Base-by-base conservation (phyloP, 2,797 vertebrate species). In the Erethizon dorsatum region DNA sequence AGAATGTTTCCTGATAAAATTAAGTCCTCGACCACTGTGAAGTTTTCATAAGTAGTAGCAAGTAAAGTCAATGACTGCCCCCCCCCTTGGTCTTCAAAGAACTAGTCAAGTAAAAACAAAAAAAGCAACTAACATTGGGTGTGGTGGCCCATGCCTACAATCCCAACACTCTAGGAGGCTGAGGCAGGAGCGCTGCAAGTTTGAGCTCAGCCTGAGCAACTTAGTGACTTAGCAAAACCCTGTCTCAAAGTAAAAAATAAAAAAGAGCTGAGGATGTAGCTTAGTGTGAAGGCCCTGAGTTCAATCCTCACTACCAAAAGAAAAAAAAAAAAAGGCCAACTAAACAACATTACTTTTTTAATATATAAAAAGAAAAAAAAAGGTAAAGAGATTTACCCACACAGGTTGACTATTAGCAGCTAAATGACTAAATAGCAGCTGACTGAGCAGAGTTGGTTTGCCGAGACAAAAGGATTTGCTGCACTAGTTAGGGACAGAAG, bases 1-100 rank as follows among this genome's bases (percentile, higher is more conserved):
- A 59, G 92, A 89, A 94, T 94, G 63, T 88, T 97, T 95, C 33
- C 65, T 93, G 91, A 95, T 97, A 78, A 97, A 97, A 97, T 97
- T 95, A 97, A 95, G n/a, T 78, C 93, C 90, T 65, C 9, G 0
- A 69, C 24, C 33, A n/a, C 82, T 56, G 37, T 88, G 82, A 93
- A 75, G 90, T 95, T 96, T 96, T 90, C 87, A 56, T 96, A 97
- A 94, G 26, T 87, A 22, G 80, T 41, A 88, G 41, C 57, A 73
- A 89, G 47, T 77, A 52, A 96, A 93, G n/a, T 41, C 83, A 61
- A 79, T 87, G 15, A 47, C 54, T 6, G 61, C 61, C 45, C n/a
- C 77, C 50, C 50, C n/a, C 41, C 84, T 65, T 52, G 12, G 45
- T 88, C 73, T 85, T 95, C 80, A 92, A 96, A 96, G 57, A 93